Base-by-base conservation (phyloP, 2,113 vertebrate species). In the Rhynchomys soricoides region DNA sequence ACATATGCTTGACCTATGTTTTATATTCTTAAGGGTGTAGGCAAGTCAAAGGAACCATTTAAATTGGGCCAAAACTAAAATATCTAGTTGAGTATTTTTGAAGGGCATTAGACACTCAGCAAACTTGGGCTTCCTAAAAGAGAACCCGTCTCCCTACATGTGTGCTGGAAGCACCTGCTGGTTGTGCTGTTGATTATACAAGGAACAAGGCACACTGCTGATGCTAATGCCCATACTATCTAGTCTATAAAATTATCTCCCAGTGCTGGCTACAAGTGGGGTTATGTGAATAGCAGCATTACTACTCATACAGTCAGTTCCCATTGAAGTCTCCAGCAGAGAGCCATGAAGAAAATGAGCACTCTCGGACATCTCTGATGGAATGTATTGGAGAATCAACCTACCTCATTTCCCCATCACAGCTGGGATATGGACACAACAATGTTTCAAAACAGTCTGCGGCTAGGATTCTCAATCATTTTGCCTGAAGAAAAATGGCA, bases 221-320 rank as follows among this genome's bases (percentile, higher is more conserved):
- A 40, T 24, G 17, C 24, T 73, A 26, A 34, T 64, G 31, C 4
- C 22, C 31, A 50, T 40, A 43, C 31, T 3, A 4, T 31, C 22
- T 21, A 52, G 13, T 16, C 13, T 52, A 40, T 31, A n/a, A n/a
- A 62, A 19, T 15, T 37, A 1, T 50, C 34, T 79, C 8, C 34
- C 45, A 50, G 21, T 19, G 22, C 37, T 52, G 7, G 4, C 5
- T 66, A 1, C 22, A 9, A 2, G 2, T 6, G 15, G 7, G 40
- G 7, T 24, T 26, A 19, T n/a, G 34, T 24, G 7, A 5, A 22
- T 13, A 9, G 5, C 12, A n/a, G 9, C 66, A 26, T n/a, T 19
- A 10, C 88, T 37, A 12, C 40, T 90, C 43, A 50, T 24, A 0
- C 7, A 19, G 43, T 8, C 31, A 11, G 4, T 64, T 21, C 11